Evolutionary conservation across 2,888 invertebrate species (phyloP), one percentile per base, ranked within the genome.

Genomic region (Choreutis nemorana): DNA sequence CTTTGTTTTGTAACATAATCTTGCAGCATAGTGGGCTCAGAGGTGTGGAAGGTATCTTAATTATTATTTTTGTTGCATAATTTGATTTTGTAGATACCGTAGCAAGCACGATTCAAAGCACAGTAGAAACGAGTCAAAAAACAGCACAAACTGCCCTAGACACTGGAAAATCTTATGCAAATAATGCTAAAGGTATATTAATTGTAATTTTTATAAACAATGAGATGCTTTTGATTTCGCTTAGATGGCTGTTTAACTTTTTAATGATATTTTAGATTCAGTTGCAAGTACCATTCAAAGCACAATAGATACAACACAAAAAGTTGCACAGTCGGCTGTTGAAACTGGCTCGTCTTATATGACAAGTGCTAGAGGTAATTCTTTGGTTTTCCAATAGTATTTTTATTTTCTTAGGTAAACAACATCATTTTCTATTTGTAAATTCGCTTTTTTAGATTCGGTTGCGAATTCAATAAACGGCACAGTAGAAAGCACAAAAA

Each of bases 401-500:
- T 6, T 6, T 9, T 9, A 9, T 21, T 9, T 9, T 21, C 5
- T 18, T 18, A 18, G 7, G 5, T 18, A 18, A 18, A 18, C 2
- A 21, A 3, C 8, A 2, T 2, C 8, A 3, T 7, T 21, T 21
- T 21, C 8, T 9, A 8, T n/a, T 4, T 24, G 4, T 11, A 21
- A 15, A 16, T 31, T 54, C 60, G 39, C 28, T 33, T 37, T 48
- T 51, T 23, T 53, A 61, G 66, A 66, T 49, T 44, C 64, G 23
- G 53, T 62, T 31, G 45, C 55, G 36, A 59, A 51, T 33, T 50
- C 55, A 32, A 36, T 56, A 3, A 42, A 44, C 37, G 56, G 44
- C 34, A 55, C 64, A n/a, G 50, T 62, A 31, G 60, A 63, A 23
- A 46, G 44, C 29, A 58, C 63, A 26, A 65, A 66, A 53, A 55